Base-by-base conservation (phyloP, 2,797 vertebrate species). In the Naso thynnoides region DNA sequence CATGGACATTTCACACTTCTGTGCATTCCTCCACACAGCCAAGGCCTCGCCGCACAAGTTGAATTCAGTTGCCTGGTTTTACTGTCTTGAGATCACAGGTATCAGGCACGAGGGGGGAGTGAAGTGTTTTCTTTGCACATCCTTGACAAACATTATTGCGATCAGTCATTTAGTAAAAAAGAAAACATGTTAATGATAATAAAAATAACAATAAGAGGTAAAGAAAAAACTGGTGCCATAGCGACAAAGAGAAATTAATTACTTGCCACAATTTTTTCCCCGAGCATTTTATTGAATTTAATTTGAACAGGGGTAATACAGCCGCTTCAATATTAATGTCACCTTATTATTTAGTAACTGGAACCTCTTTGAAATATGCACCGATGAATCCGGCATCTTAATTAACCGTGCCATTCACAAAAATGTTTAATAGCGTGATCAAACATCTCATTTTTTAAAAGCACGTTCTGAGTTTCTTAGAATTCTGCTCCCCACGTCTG, bases 351-450 rank as follows among this genome's bases (percentile, higher is more conserved):
- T 86, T 75, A 70, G 83, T 49, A 59, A 85, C 73, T 74, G 61
- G 54, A 76, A 83, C 58, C 69, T 75, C 64, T 85, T 82, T 89
- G 79, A 83, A 89, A 83, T 73, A 41, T 69, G 78, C 57, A 27
- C 84, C 70, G 75, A 85, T 87, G 76, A 86, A 81, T 83, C 63
- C 13, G 11, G 49, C 49, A 29, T 87, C 58, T 82, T 85, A 90
- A 91, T 92, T 89, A 87, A 87, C 88, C 70, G 73, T 76, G 74
- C 57, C 73, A 86, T 82, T 86, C 76, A 84, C 49, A 77, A 69
- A 84, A 73, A 71, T 48, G 66, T 79, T 74, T 71, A 72, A 86
- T 64, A 68, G 76, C 56, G 24, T 29, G 57, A 80, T 81, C 70
- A 87, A 83, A 85, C 67, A 55, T 70, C 61, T 79, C 13, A 52